These are phyloP conservation scores for Brachynemurus nebulosus DNA, from an alignment of 2,888 invertebrate genomes.

Conservation along the genomic window DNA sequence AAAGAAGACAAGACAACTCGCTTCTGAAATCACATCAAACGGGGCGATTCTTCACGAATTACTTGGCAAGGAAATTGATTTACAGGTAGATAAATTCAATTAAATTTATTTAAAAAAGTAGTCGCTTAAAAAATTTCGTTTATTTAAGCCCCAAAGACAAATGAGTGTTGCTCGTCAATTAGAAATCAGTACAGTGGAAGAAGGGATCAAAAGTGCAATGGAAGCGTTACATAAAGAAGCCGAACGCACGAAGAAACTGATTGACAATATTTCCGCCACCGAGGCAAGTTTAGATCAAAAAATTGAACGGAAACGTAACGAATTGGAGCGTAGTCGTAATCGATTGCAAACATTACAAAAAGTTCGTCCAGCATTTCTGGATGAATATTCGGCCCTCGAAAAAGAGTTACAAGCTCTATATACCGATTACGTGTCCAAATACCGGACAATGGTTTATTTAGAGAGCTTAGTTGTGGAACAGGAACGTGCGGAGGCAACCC, in stretches of 20 bases:
- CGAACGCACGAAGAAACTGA: constrained; percentile 55
- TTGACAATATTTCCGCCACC: constrained; percentile 76
- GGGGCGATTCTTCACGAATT: constrained; percentile 86
- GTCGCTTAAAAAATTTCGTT: background rate
- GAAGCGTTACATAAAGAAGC: constrained; percentile 54
- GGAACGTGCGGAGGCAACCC: constrained; percentile 63
- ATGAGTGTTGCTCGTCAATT: constrained; percentile 68
- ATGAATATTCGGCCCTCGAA: constrained; percentile 85
- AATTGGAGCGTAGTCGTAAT: constrained; percentile 86
- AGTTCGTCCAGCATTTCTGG: constrained; percentile 92
- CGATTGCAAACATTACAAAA: constrained; percentile 85
- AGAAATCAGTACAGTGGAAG: constrained; percentile 71
- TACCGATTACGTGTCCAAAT: constrained; percentile 73
- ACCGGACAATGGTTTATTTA: constrained; percentile 77
- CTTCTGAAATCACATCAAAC: constrained; percentile 80
- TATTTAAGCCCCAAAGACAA: constrained; percentile 54
- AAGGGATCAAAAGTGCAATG: constrained; percentile 60
- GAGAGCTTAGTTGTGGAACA: constrained; percentile 75
- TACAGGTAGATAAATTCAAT: constrained; percentile 52
- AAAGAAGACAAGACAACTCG: constrained; percentile 70
- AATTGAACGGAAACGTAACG: constrained; percentile 78
- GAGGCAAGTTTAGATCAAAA: constrained; percentile 82
- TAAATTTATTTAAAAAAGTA: background rate
- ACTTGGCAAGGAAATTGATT: constrained; percentile 76
- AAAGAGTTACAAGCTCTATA: constrained; percentile 70